A percentile compares a stretch with the other conserved stretches of the same genome.
phyloP scores from a whole-genome alignment of 2,797 vertebrate genomes.

The Sebastolobus altivelis region DNA sequence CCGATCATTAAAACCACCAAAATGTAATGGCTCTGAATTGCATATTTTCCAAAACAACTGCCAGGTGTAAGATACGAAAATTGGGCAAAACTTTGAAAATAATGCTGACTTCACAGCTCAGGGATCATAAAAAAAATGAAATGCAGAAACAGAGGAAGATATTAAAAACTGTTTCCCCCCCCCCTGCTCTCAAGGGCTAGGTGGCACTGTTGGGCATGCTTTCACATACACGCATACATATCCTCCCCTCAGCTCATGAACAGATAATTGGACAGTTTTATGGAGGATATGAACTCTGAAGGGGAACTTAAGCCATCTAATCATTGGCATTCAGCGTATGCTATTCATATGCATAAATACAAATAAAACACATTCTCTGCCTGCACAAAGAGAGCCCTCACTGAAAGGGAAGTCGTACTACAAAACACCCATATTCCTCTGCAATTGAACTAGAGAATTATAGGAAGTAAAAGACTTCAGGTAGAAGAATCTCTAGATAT shows the following conservation, averaged over 20 bases:
- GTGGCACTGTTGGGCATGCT: slow-evolving; percentile 85
- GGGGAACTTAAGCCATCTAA: slow-evolving; percentile 85
- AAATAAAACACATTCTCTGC: slow-evolving; percentile 81
- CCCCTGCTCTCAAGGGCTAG: slow-evolving; percentile 73
- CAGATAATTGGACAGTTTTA: slow-evolving; percentile 86
- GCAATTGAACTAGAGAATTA: slow-evolving; percentile 77
- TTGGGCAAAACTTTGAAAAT: slow-evolving; percentile 39
- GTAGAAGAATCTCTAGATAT: slow-evolving; percentile 62
- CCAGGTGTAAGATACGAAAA: slow-evolving; percentile 43
- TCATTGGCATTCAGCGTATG: slow-evolving; percentile 84
- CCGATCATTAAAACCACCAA: slow-evolving; percentile 37
- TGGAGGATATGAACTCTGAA: slow-evolving; percentile 85
- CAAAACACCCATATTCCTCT: slow-evolving; percentile 66
- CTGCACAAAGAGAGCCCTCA: slow-evolving; percentile 67
- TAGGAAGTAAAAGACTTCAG: slow-evolving; percentile 71
- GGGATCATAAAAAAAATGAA: slow-evolving; percentile 46
- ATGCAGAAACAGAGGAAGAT: slow-evolving; percentile 49
- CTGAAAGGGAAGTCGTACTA: slow-evolving; percentile 72
- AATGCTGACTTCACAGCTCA: slow-evolving; percentile 40
- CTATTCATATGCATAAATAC: slow-evolving; percentile 84
- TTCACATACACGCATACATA: slow-evolving; percentile 74
- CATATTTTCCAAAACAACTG: slow-evolving; percentile 58
- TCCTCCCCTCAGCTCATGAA: slow-evolving; percentile 78
- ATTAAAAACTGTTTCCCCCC: slow-evolving; percentile 31
- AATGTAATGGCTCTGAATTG: slow-evolving; percentile 47